Percentiles rank a stretch among this genome's conserved stretches.
phyloP scores from a whole-genome alignment of 1,140 invertebrate genomes.

The Drosophila ohnishii region DNA sequence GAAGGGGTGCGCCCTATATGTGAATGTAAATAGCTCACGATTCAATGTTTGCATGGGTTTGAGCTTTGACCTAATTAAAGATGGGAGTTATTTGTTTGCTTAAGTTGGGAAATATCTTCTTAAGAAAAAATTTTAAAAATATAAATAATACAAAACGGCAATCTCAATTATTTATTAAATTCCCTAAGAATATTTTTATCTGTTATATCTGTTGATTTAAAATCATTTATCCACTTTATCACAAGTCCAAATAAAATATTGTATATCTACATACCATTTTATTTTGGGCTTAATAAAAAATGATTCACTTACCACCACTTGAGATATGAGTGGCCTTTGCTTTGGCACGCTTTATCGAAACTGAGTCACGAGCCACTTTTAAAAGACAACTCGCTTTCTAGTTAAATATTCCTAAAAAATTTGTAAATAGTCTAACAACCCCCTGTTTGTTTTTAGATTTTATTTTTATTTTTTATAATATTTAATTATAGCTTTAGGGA shows the following conservation, averaged over 20 bases:
- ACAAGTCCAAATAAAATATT: neutral
- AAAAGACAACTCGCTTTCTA: slow-evolving; percentile 11
- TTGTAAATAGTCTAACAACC: slow-evolving; percentile 1
- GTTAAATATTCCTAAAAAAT: slow-evolving; percentile 9
- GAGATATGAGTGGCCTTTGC: neutral
- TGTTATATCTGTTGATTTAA: neutral
- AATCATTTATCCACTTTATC: neutral
- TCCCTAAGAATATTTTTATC: neutral
- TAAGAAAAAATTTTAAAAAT: neutral
- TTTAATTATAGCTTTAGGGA: slow-evolving; percentile 4
- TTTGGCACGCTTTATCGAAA: slow-evolving; percentile 4
- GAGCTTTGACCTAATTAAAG: slow-evolving; percentile 18
- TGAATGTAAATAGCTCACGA: neutral
- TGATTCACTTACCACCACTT: slow-evolving; percentile 15
- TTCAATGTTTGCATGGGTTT: neutral
- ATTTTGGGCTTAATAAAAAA: slow-evolving; percentile 18
- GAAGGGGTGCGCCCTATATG: neutral
- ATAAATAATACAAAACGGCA: neutral
- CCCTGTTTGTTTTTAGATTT: neutral
- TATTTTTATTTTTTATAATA: neutral
- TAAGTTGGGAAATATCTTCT: neutral
- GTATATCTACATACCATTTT: neutral
- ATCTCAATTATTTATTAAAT: neutral
- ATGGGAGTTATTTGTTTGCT: neutral
- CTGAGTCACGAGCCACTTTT: slow-evolving; percentile 26